Evolutionary conservation across 2,888 invertebrate genomes (phyloP), one percentile per base, ranked within the genome.

Genomic region (Troilus luridus): DNA sequence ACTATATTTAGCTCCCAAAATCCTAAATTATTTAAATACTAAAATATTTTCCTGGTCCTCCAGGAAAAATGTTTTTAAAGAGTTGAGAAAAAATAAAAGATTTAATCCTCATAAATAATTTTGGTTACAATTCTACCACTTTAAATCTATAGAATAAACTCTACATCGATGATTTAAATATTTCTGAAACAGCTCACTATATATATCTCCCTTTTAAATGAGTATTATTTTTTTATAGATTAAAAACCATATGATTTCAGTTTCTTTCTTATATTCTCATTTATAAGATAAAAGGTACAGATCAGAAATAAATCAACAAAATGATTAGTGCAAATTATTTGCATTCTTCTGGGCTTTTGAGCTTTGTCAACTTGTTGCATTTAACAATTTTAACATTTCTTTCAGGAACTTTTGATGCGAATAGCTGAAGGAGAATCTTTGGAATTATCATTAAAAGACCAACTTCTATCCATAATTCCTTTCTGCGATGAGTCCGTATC

Each of bases 401-500:
- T 91, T 10, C 88, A 93, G 93, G 92, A 95, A 91, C 94, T 98
- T 92, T 94, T 97, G 67, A 96, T 96, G 77, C 96, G 96, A 93
- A 94, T 98, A 91, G 96, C 97, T 0, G 95, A 95, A 92, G 97
- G 97, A 11, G 96, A 96, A 93, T 95, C 95, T 90, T 96, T 96
- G 94, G 94, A 96, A 0, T 95, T 96, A 12, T 95, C 95, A 91
- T 94, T 98, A 21, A 95, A 96, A 92, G 94, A 94, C 27, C 96
- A 96, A 94, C 96, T 97, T 93, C 95, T 95, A 91, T 95, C 95
- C 93, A 94, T 98, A 17, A 94, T 97, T 88, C 95, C 95, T 91
- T 96, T 96, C 93, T 97, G 97, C 92, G 97, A 98, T 93, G 97
- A 98, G 97, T 93, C 96, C 97, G 0, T 97, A 90, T 96, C 96